phyloP scores from a whole-genome alignment of 2,113 vertebrate species.

The Todiramphus chloris region DNA sequence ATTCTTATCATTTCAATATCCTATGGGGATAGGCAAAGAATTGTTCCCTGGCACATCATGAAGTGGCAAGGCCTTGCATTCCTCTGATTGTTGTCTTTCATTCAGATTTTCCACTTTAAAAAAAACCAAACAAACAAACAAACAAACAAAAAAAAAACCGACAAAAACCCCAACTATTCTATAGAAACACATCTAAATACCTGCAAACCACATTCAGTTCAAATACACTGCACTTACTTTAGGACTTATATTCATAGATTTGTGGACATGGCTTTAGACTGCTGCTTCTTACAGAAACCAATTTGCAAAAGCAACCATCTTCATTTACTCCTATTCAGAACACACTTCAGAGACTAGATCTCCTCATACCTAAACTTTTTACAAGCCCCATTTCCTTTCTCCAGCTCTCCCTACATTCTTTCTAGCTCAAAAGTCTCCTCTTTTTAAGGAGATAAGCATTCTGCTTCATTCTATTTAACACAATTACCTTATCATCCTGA shows the following conservation, averaged over 20 bases:
- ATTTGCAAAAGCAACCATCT: neutral
- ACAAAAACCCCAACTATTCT: no score
- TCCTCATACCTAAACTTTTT: neutral
- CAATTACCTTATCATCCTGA: neutral
- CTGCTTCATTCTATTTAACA: neutral
- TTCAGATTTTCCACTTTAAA: neutral
- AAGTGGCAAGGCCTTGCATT: neutral
- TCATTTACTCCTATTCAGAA: neutral
- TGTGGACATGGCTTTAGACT: neutral
- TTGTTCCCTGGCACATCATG: neutral
- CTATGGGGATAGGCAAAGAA: neutral
- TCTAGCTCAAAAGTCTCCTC: neutral
- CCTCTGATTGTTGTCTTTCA: neutral
- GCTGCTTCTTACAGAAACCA: neutral
- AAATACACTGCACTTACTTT: neutral
- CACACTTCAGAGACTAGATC: neutral
- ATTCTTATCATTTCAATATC: neutral
- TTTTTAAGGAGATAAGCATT: neutral
- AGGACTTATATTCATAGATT: neutral
- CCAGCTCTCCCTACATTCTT: neutral
- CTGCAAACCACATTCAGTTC: neutral
- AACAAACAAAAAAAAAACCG: neutral
- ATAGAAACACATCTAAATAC: neutral
- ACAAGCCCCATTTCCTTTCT: neutral
- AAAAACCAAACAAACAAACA: no score